Evolutionary conservation across 2,888 invertebrate species (phyloP), one percentile per base, ranked within the genome.

Genomic region (Cryptops parisi): DNA sequence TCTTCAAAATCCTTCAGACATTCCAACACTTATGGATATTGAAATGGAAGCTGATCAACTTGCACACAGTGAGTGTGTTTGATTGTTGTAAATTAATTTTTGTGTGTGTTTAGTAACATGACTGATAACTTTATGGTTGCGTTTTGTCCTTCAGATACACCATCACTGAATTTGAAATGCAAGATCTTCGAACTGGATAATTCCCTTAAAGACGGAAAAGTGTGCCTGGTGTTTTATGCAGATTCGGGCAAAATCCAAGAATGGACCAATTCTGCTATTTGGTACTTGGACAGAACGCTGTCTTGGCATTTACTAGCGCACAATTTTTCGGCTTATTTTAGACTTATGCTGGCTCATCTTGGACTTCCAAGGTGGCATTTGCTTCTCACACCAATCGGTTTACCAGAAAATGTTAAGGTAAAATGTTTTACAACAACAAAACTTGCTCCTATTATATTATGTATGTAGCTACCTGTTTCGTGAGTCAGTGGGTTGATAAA

Each of bases 191-290:
- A 47, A 47, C 26, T 47, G 17, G 47, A 47, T 27, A 21, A n/a
- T 26, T 27, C 21, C 25, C 26, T 26, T 26, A 27, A 47, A 21
- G 27, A 47, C 24, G 27, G 47, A 21, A 25, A 27, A n/a, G 47
- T 47, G 22, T 47, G 47, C 47, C 27, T 47, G 47, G 47, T 47
- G 3, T 47, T 26, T 47, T 27, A 47, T 27, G 25, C 27, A 27
- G 26, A 25, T 9, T 26, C 25, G 27, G 47, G 27, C 27, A 27
- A 27, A 25, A 27, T 25, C 47, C 47, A 47, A 19, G 47, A 47
- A 26, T 26, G 24, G 21, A 24, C 24, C 12, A 47, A 47, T 19
- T 27, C 26, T 3, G 27, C 15, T 21, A 26, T 47, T 15, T 47
- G 47, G 47, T 47, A 47, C 17, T 25, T 47, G 26, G 47, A 47